Evolutionary conservation across 2,113 vertebrate genomes (phyloP).

Genomic region (Pangasianodon hypophthalmus): DNA sequence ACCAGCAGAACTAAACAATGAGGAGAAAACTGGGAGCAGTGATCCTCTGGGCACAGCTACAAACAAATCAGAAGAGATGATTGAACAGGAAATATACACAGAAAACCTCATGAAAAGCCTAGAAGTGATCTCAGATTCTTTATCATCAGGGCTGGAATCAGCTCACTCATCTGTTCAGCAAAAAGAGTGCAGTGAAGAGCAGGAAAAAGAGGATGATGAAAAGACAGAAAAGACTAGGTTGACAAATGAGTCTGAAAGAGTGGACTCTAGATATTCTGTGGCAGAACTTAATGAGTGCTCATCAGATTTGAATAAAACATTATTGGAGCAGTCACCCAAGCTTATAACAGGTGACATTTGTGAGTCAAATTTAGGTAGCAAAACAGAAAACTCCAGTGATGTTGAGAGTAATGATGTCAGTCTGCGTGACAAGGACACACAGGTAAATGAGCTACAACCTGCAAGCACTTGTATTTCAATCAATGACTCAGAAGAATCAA

Average conservation of each 20-base stretch:
- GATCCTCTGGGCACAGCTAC: background rate
- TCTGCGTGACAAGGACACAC: slow-evolving; percentile 52
- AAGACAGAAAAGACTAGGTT: slow-evolving; percentile 47
- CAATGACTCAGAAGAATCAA: slow-evolving; percentile 49
- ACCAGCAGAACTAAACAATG: slow-evolving; percentile 8
- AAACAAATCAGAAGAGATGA: slow-evolving; percentile 70
- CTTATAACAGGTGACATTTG: slow-evolving; percentile 56
- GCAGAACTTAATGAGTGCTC: slow-evolving; percentile 18
- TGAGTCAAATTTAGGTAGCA: slow-evolving; percentile 51
- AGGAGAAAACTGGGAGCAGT: slow-evolving; percentile 52
- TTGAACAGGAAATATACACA: slow-evolving; percentile 64
- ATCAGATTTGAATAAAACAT: slow-evolving; percentile 53
- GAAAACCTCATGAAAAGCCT: slow-evolving; percentile 70
- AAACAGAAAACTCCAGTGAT: slow-evolving; percentile 42
- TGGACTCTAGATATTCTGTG: slow-evolving; percentile 22
- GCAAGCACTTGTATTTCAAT: slow-evolving; percentile 50
- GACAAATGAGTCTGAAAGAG: slow-evolving; percentile 51
- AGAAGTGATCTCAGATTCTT: slow-evolving; percentile 70
- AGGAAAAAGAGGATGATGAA: slow-evolving; percentile 54
- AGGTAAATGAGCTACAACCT: slow-evolving; percentile 51
- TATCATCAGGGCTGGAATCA: slow-evolving; percentile 65
- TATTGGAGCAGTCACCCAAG: slow-evolving; percentile 50
- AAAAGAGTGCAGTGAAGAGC: slow-evolving; percentile 56
- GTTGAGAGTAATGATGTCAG: slow-evolving; percentile 51
- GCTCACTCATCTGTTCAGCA: slow-evolving; percentile 41